A percentile compares a stretch with the other conserved stretches of the same genome.
phyloP scores from a whole-genome alignment of 2,113 vertebrate species.

The Chionomys nivalis region DNA sequence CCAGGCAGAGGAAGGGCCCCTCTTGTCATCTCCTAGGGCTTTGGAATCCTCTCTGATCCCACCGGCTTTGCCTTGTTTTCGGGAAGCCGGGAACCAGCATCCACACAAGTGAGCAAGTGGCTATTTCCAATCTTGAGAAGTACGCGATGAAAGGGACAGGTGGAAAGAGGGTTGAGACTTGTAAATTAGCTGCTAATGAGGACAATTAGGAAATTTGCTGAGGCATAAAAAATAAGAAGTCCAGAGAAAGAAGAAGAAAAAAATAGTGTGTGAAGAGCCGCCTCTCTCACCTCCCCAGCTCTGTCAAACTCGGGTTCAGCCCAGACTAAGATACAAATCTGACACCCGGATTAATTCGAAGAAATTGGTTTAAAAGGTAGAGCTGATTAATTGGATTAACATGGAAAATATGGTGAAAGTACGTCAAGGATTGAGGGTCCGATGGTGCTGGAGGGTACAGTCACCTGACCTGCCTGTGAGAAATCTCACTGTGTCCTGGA shows the following conservation, averaged over 20 bases:
- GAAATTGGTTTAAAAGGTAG: not conserved
- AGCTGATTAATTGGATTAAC: not conserved
- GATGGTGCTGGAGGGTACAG: not conserved
- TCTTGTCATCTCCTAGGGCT: rapidly evolving
- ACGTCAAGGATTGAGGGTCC: not conserved
- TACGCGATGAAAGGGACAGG: conserved; percentile 1
- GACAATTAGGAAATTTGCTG: conserved; percentile 48
- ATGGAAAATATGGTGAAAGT: too few relatives aligned
- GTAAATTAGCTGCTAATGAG: conserved; percentile 49
- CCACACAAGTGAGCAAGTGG: not conserved
- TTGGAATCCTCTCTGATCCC: not conserved
- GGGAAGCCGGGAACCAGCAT: not conserved
- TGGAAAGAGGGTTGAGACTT: conserved; percentile 15
- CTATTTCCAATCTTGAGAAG: not conserved
- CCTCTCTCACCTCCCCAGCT: not conserved
- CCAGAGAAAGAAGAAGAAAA: conserved; percentile 25
- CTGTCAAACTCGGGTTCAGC: not conserved
- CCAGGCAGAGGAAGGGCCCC: not conserved
- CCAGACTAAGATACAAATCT: not conserved
- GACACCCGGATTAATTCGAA: not conserved
- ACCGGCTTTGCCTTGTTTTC: not conserved
- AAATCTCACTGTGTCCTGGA: not conserved
- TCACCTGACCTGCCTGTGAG: not conserved
- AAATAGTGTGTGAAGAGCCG: not conserved
- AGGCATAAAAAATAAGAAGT: conserved; percentile 34